Evolutionary conservation across 2,888 invertebrate genomes (phyloP).

Genomic region (Zele albiditarsus): DNA sequence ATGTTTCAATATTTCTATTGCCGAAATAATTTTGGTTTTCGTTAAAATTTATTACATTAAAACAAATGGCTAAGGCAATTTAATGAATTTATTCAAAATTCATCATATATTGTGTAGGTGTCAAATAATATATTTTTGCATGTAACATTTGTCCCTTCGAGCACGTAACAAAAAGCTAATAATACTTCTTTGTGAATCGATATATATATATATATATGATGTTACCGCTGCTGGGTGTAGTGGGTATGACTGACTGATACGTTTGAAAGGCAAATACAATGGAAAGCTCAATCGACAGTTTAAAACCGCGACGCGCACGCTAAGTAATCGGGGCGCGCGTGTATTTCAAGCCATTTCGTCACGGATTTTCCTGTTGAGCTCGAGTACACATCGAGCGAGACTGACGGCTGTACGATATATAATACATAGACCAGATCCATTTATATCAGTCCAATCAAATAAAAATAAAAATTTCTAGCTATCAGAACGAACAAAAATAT

Average conservation of each 20-base stretch:
- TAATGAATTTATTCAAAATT: background rate
- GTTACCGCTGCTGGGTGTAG: background rate
- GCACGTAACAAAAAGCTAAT: background rate
- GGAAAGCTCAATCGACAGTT: conserved; percentile 58
- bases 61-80: background rate
- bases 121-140: background rate
- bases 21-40: background rate
- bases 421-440: conserved; percentile 36
- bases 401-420: conserved; percentile 12
- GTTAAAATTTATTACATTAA: background rate
- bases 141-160: background rate
- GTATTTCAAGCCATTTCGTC: conserved; percentile 61
- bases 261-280: conserved; percentile 1
- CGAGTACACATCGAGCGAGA: conserved; percentile 49
- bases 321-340: conserved; percentile 44
- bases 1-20: background rate
- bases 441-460: background rate
- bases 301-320: conserved; percentile 42
- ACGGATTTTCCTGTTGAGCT: conserved; percentile 58
- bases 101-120: background rate
- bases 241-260: background rate
- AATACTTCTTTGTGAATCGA: background rate
- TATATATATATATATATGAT: background rate
- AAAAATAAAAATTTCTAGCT: background rate
- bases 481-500: no score